A percentile compares a stretch with the other conserved stretches of the same genome.
These are phyloP conservation scores for Phasianus colchicus DNA, from an alignment of 2,113 vertebrate genomes.

Conservation along the genomic window DNA sequence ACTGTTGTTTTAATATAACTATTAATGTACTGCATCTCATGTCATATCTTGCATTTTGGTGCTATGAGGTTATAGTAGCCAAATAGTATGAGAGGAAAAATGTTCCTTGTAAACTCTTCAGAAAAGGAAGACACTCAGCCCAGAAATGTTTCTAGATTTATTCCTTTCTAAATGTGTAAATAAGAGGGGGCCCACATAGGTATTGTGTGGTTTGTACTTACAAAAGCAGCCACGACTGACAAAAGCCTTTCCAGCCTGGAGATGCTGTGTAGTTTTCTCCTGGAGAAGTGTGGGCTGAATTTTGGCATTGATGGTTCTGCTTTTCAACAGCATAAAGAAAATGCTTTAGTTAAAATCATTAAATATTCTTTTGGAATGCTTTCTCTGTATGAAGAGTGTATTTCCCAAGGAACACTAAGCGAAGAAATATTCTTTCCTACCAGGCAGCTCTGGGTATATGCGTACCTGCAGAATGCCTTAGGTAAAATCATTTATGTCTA, in stretches of 20 bases:
- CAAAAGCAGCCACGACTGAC: not conserved
- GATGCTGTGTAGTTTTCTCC: not conserved
- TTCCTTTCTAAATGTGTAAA: not conserved
- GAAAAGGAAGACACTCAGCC: not conserved
- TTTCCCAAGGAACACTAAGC: not conserved
- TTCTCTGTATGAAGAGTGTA: not conserved
- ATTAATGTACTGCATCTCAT: not conserved
- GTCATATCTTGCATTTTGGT: not conserved
- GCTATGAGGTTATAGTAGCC: not conserved
- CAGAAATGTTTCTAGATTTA: not conserved
- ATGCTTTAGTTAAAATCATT: fast-evolving
- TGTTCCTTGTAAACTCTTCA: not conserved
- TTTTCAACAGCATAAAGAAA: not conserved
- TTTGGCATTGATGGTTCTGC: not conserved
- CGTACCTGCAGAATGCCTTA: not conserved
- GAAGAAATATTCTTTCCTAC: not conserved
- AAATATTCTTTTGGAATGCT: not conserved
- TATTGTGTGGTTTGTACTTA: not conserved
- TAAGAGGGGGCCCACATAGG: not conserved
- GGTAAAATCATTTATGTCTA: not conserved
- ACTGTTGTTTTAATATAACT: not conserved
- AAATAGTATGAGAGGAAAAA: not conserved
- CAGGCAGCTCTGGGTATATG: not conserved
- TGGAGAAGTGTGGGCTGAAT: not conserved
- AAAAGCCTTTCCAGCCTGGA: not conserved